phyloP scores from a whole-genome alignment of 2,113 vertebrate genomes.

The Cairina moschata region DNA sequence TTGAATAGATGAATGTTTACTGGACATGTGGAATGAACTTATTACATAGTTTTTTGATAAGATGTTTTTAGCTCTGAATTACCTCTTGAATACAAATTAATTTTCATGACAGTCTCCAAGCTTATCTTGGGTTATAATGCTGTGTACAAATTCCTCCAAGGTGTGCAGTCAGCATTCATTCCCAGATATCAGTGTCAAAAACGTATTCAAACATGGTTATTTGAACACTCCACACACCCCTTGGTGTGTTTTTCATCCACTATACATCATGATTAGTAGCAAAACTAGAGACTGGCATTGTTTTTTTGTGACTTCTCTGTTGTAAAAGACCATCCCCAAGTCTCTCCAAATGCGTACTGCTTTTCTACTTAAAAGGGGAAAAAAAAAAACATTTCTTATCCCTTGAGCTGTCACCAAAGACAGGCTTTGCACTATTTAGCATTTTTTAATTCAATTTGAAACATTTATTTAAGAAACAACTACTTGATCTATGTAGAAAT shows the following conservation, averaged over 20 bases:
- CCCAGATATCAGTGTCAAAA: not conserved
- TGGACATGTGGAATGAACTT: not conserved
- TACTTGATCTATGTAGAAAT: not conserved
- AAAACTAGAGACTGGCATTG: not conserved
- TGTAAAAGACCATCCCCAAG: not conserved
- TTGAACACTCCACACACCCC: not conserved
- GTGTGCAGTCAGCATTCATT: not conserved
- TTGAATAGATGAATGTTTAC: not conserved
- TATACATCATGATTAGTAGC: not conserved
- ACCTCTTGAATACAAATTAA: rapidly evolving
- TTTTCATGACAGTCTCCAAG: not conserved
- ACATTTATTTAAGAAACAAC: not conserved
- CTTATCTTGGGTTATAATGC: not conserved
- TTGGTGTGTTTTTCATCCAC: not conserved
- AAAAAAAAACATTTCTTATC: not conserved
- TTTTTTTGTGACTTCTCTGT: not conserved
- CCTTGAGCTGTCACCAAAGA: not conserved
- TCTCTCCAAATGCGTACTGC: not conserved
- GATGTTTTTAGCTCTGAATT: not conserved
- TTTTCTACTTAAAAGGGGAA: not conserved
- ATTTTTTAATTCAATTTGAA: not conserved
- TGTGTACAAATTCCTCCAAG: not conserved
- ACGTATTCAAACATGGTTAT: not conserved
- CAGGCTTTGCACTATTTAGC: not conserved
- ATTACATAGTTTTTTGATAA: not conserved